Evolutionary conservation across 2,113 vertebrate species (phyloP).

Genomic region (Psilopsiagon aurifrons): DNA sequence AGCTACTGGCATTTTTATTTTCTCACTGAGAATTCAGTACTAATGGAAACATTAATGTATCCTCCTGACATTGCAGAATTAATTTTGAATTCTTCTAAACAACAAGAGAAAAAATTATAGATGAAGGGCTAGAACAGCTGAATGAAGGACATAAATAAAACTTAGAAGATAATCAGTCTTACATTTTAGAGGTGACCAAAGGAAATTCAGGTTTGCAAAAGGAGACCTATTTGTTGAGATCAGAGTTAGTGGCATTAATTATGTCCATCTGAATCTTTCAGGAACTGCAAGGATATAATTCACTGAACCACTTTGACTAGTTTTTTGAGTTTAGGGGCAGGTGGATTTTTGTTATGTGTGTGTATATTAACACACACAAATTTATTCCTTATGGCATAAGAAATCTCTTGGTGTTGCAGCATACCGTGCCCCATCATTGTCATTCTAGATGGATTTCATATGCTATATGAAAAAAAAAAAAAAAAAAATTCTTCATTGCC

Average conservation of each 20-base stretch:
- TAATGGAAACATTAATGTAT: not conserved
- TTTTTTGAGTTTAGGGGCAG: fast-evolving
- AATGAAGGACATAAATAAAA: not conserved
- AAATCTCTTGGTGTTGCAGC: not conserved
- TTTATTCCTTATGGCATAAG: not conserved
- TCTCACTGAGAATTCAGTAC: not conserved
- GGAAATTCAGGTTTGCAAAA: not conserved
- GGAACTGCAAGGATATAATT: not conserved
- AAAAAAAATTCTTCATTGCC: not conserved
- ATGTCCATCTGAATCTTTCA: not conserved
- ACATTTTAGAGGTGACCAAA: not conserved
- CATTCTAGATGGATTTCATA: not conserved
- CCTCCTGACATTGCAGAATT: not conserved
- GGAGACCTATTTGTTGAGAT: not conserved
- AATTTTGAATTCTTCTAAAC: not conserved
- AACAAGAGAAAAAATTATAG: not conserved
- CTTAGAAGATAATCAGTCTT: not conserved
- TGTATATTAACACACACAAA: not conserved
- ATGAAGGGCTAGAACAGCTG: not conserved
- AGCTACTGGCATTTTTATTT: not conserved
- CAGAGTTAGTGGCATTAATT: not conserved
- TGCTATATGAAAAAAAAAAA: not conserved
- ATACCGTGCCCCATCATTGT: not conserved
- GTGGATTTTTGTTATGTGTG: too few relatives aligned
- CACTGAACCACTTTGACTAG: not conserved